These are phyloP conservation scores for Plutella xylostella DNA, from an alignment of 2,888 invertebrate genomes.

Conservation along the genomic window DNA sequence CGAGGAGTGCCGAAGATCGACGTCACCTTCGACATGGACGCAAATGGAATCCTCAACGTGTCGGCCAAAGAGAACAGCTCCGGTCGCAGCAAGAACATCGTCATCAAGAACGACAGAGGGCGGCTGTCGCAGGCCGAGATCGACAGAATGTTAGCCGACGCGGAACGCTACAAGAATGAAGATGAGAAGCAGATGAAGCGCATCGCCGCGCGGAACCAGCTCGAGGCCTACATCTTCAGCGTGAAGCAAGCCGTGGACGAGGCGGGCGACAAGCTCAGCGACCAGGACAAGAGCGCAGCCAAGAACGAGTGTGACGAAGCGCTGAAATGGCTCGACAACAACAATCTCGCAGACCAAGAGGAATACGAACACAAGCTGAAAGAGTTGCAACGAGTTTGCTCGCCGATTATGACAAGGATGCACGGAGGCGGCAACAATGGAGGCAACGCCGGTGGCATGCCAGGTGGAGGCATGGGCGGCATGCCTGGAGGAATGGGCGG, in stretches of 20 bases:
- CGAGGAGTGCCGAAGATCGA: constrained; percentile 77
- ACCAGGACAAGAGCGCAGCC: constrained; percentile 71
- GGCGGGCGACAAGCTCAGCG: constrained; percentile 68
- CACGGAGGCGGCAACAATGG: constrained; percentile 70
- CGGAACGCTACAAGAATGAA: constrained; percentile 79
- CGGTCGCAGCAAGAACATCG: constrained; percentile 79
- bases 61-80: constrained; percentile 78
- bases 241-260: constrained; percentile 78
- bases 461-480: constrained; percentile 13
- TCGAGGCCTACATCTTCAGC: constrained; percentile 79
- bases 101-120: constrained; percentile 86
- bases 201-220: constrained; percentile 76
- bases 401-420: constrained; percentile 69
- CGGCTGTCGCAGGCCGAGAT: constrained; percentile 85
- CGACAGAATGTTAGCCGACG: constrained; percentile 81
- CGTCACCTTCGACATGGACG: constrained; percentile 81
- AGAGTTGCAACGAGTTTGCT: constrained; percentile 70
- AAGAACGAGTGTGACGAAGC: constrained; percentile 68
- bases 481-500: too few species aligned
- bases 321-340: constrained; percentile 78
- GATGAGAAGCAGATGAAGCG: constrained; percentile 77
- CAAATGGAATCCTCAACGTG: constrained; percentile 86
- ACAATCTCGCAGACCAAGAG: constrained; percentile 73
- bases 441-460: constrained; percentile 38
- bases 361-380: constrained; percentile 73